These are phyloP conservation scores for Oscheius sp. DNA, from an alignment of 2,888 invertebrate species.

Conservation along the genomic window DNA sequence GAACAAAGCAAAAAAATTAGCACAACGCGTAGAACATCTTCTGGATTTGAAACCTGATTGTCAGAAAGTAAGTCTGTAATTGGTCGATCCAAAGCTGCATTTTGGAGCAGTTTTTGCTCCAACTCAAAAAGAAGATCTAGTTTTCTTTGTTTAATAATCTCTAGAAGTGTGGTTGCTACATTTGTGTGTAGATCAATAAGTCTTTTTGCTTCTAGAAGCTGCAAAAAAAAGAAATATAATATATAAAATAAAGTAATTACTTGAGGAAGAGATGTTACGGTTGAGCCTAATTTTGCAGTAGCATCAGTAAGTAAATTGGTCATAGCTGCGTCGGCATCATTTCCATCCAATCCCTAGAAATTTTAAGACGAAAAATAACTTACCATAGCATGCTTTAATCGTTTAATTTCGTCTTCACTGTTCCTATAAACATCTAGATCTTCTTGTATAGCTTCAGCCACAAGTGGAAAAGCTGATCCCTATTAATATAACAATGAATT, in stretches of 20 bases:
- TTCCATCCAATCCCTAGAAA: constrained; percentile 75
- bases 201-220: constrained; percentile 38
- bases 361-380: constrained; percentile 20
- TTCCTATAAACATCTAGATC: constrained; percentile 91
- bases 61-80: constrained; percentile 53
- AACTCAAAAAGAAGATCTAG: constrained; percentile 95
- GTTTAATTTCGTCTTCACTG: constrained; percentile 95
- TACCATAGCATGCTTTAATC: constrained; percentile 88
- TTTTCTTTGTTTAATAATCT: constrained; percentile 78
- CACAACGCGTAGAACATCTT: constrained; percentile 62
- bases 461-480: constrained; percentile 76
- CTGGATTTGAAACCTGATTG: too few species aligned
- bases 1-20: constrained; percentile 60
- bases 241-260: constrained; percentile 73
- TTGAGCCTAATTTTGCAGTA: constrained; percentile 86
- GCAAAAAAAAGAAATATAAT: constrained; percentile 71
- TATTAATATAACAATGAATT: background rate
- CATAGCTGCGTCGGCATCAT: constrained; percentile 87
- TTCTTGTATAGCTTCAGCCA: constrained; percentile 98
- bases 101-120: constrained; percentile 94
- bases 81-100: constrained; percentile 73
- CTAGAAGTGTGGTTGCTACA: constrained; percentile 82
- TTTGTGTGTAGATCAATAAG: constrained; percentile 98
- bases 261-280: constrained; percentile 90
- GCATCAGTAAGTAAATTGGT: constrained; percentile 84